Evolutionary conservation across 2,113 vertebrate genomes (phyloP).

Genomic region (Ursus arctos): DNA sequence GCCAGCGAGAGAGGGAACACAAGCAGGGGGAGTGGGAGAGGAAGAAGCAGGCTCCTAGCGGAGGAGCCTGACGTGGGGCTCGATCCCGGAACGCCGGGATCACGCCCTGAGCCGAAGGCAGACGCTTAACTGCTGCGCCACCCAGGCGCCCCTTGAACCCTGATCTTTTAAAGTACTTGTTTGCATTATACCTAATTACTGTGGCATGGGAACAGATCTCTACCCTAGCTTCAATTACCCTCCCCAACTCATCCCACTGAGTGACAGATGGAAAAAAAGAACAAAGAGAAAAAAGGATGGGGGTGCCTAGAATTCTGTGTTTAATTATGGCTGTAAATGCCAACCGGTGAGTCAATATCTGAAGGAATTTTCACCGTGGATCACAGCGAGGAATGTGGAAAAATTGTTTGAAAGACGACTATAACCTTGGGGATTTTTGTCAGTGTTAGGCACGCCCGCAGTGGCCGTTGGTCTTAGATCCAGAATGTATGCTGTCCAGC

Average conservation of each 20-base stretch:
- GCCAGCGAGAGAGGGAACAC: no score
- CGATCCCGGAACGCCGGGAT: no score
- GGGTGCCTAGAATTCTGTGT: background rate
- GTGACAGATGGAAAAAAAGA: background rate
- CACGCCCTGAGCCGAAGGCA: no score
- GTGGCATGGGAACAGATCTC: background rate
- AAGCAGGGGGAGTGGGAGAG: no score
- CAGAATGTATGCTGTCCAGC: no score
- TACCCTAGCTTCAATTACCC: background rate
- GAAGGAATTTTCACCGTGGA: background rate
- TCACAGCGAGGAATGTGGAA: background rate
- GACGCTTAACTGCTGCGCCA: no score
- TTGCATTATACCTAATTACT: background rate
- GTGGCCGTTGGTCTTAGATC: no score
- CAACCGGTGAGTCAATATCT: background rate
- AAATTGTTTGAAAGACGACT: background rate
- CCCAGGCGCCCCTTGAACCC: background rate
- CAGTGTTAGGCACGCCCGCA: background rate
- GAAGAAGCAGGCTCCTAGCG: no score
- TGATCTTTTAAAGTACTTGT: background rate
- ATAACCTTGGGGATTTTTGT: background rate
- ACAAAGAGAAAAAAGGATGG: background rate
- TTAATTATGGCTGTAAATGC: background rate
- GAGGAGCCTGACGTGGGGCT: no score
- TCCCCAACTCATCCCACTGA: background rate